Evolutionary conservation across 2,888 invertebrate genomes (phyloP).

Genomic region (Harpagoxenus sublaevis): DNA sequence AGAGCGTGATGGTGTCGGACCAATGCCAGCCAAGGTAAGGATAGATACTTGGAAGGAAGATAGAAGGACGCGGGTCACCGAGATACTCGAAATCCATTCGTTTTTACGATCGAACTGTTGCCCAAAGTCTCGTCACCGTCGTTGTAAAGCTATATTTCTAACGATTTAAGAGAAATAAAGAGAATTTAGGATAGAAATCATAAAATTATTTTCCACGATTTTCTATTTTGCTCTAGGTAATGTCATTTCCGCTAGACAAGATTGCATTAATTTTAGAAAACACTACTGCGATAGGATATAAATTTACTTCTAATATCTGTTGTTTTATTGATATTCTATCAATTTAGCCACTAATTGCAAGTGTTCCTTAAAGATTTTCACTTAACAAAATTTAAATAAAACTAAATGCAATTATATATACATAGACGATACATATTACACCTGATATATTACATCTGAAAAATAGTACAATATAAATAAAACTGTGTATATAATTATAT

Average conservation of each 20-base stretch:
- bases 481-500: background rate
- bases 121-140: slow-evolving; percentile 22
- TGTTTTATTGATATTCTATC: background rate
- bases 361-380: background rate
- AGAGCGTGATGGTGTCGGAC: slow-evolving; percentile 37
- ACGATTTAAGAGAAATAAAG: slow-evolving; percentile 4
- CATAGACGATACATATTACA: background rate
- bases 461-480: background rate
- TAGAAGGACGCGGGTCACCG: slow-evolving; percentile 36
- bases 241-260: background rate
- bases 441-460: background rate
- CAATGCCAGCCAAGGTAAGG: slow-evolving; percentile 21
- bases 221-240: background rate
- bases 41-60: slow-evolving; percentile 6
- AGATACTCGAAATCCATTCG: slow-evolving; percentile 40
- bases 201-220: background rate
- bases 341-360: background rate
- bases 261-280: background rate
- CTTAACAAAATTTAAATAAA: background rate
- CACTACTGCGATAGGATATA: background rate
- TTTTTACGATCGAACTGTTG: slow-evolving; percentile 53
- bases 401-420: background rate
- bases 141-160: slow-evolving; percentile 16
- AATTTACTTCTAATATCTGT: background rate
- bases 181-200: background rate